Percentiles rank a stretch among this genome's conserved stretches.
Evolutionary conservation across 2,797 vertebrate genomes (phyloP).

Genomic region (Capromys pilorides): DNA sequence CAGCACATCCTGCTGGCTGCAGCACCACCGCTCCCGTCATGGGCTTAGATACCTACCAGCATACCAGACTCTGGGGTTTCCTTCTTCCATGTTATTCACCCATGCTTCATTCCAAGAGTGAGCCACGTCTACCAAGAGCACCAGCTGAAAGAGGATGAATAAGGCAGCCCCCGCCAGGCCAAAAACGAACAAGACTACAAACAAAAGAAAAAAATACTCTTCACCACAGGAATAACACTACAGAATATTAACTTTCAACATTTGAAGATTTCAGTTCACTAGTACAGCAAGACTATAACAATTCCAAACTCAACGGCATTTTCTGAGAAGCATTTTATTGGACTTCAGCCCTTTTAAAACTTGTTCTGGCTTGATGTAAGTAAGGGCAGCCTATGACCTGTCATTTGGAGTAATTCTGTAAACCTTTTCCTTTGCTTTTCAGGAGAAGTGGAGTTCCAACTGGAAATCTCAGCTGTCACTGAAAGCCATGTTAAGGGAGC

Average conservation of each 20-base stretch:
- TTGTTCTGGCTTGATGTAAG: slow-evolving; percentile 11
- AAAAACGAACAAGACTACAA: slow-evolving; percentile 90
- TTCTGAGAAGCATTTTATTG: background rate
- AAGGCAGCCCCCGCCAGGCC: slow-evolving; percentile 89
- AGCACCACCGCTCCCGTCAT: background rate
- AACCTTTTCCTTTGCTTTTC: slow-evolving; percentile 26
- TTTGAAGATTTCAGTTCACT: slow-evolving; percentile 36
- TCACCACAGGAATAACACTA: slow-evolving; percentile 3
- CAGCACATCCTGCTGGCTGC: background rate
- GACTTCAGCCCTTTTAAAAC: slow-evolving; percentile 48
- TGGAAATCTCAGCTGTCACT: slow-evolving; percentile 31
- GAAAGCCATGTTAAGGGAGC: background rate
- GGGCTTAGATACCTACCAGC: slow-evolving; percentile 87
- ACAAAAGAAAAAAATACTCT: slow-evolving; percentile 68
- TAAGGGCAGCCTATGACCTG: background rate
- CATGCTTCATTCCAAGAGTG: slow-evolving; percentile 94
- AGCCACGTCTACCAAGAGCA: slow-evolving; percentile 93
- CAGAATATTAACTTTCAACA: slow-evolving; percentile 1
- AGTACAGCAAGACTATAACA: background rate
- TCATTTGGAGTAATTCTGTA: background rate
- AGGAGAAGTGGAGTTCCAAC: background rate
- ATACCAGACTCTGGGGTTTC: slow-evolving; percentile 91
- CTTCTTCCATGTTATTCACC: slow-evolving; percentile 91
- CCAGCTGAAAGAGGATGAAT: slow-evolving; percentile 95
- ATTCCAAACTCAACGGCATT: slow-evolving; percentile 53